phyloP scores from a whole-genome alignment of 2,888 invertebrate genomes.

The Smittia sp. region DNA sequence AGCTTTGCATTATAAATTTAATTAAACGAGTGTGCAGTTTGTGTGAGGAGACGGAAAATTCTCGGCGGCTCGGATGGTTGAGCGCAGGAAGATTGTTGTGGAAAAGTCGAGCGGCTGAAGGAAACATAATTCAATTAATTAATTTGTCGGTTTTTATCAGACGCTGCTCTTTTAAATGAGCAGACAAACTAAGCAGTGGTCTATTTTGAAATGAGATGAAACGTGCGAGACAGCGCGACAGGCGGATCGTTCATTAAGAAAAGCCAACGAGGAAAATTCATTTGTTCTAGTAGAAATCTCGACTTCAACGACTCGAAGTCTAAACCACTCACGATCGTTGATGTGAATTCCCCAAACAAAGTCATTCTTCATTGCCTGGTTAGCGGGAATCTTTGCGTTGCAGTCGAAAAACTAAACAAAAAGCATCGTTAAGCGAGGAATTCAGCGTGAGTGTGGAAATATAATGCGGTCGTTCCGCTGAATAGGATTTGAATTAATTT shows the following conservation, averaged over 20 bases:
- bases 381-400: too few species aligned
- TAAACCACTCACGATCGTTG: too few species aligned
- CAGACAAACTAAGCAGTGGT: not conserved
- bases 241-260: not conserved
- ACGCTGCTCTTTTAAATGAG: not conserved
- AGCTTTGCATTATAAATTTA: conserved; percentile 36
- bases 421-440: too few species aligned
- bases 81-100: not conserved
- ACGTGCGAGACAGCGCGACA: not conserved
- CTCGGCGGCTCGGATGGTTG: not conserved
- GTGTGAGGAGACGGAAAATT: not conserved
- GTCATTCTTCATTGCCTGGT: too few species aligned
- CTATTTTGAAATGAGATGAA: too few species aligned
- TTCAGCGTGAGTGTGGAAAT: too few species aligned
- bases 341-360: too few species aligned
- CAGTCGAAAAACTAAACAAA: too few species aligned
- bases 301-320: too few species aligned
- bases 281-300: too few species aligned
- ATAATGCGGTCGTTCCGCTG: not conserved
- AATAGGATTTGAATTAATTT: not conserved
- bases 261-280: too few species aligned
- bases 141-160: conserved; percentile 31
- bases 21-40: conserved; percentile 36
- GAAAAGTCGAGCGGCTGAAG: conserved; percentile 11
- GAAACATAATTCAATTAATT: conserved; percentile 39